These are phyloP conservation scores for Epinotia brunnichana DNA, from an alignment of 2,888 invertebrate genomes.

Conservation along the genomic window DNA sequence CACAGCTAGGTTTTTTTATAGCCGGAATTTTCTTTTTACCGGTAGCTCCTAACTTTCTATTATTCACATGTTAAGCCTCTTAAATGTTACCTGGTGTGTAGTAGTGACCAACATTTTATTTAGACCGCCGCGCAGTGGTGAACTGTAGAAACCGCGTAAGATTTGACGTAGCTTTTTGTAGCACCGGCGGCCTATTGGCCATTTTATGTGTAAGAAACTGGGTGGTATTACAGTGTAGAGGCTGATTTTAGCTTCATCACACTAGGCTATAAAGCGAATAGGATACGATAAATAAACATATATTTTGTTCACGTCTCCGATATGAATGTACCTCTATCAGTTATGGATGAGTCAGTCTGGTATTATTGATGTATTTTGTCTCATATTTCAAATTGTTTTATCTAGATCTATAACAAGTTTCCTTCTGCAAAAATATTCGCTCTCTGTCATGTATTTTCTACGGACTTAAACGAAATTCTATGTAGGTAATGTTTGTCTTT, in stretches of 20 bases:
- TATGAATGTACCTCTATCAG: conserved; percentile 10
- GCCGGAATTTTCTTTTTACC: no score
- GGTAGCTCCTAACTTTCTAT: no score
- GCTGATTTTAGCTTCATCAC: conserved; percentile 5
- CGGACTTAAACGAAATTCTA: no score
- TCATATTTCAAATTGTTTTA: conserved; percentile 12
- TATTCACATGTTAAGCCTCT: no score
- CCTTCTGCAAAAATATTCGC: not conserved
- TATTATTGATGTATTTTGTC: conserved; percentile 22
- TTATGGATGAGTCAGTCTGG: conserved; percentile 23
- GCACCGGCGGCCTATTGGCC: no score
- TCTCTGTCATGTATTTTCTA: not conserved
- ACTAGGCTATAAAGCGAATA: conserved; percentile 16
- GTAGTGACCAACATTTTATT: no score
- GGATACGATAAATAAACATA: conserved; percentile 28
- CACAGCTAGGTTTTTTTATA: no score
- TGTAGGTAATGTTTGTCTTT: no score
- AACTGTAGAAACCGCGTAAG: no score
- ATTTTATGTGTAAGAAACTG: not conserved
- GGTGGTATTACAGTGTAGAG: not conserved
- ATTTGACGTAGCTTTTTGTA: no score
- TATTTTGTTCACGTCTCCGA: conserved; percentile 26
- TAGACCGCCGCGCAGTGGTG: no score
- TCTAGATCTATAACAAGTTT: conserved; percentile 6
- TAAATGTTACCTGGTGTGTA: no score